phyloP scores from a whole-genome alignment of 2,113 vertebrate genomes.

The Pavo muticus region DNA sequence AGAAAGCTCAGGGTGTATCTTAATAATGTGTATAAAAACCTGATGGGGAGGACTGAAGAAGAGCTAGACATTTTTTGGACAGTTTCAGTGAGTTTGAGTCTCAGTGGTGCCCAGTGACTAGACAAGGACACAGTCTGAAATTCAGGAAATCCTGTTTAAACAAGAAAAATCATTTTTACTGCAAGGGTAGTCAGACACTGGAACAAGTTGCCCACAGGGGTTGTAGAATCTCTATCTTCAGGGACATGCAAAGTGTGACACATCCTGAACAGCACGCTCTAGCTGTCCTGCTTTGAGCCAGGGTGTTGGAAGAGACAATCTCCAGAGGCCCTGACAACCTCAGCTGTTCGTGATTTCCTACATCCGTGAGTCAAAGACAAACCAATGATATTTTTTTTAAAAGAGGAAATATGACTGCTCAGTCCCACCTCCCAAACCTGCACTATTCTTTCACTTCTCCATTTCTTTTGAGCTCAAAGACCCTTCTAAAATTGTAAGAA shows the following conservation, averaged over 20 bases:
- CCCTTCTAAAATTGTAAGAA: not conserved
- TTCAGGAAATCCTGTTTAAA: not conserved
- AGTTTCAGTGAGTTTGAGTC: not conserved
- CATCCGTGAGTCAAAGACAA: not conserved
- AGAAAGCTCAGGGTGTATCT: not conserved
- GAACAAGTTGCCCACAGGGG: not conserved
- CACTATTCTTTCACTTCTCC: not conserved
- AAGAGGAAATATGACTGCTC: not conserved
- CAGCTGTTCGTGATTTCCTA: not conserved
- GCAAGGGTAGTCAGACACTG: not conserved
- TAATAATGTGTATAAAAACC: not conserved
- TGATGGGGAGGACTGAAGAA: not conserved
- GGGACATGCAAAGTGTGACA: not conserved
- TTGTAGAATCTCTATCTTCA: not conserved
- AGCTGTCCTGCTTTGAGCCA: not conserved
- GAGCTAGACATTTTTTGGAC: not conserved
- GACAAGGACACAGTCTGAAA: not conserved
- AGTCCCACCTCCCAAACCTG: not conserved
- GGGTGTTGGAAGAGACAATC: not conserved
- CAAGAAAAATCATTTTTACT: not conserved
- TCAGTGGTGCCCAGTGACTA: not conserved
- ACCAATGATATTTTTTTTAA: not conserved
- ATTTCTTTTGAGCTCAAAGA: not conserved
- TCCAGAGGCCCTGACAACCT: not conserved
- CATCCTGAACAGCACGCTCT: not conserved